Percentiles rank a stretch among this genome's conserved stretches.
Evolutionary conservation across 2,113 vertebrate genomes (phyloP).

Genomic region (Mastomys natalensis): DNA sequence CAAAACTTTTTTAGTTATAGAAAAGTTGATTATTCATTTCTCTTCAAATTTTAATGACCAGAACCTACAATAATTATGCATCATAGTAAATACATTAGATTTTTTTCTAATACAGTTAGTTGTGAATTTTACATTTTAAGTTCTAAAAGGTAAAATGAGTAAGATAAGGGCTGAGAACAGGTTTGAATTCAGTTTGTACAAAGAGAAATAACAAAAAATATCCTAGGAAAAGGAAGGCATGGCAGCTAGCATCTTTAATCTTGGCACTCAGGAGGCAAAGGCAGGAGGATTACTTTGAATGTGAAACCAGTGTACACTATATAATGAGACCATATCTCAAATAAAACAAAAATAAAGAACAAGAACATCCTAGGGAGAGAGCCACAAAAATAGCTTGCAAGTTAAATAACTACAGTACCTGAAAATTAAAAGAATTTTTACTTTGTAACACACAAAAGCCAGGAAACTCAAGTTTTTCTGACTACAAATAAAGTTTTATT

Average conservation of each 20-base stretch:
- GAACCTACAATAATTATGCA: background rate
- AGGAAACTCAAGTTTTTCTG: conserved; percentile 16
- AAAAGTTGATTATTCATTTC: too few species aligned
- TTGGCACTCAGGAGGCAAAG: background rate
- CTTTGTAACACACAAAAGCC: conserved; percentile 36
- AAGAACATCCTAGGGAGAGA: background rate
- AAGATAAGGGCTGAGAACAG: background rate
- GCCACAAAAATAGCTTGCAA: background rate
- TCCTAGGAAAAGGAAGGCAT: background rate
- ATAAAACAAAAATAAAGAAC: too few species aligned
- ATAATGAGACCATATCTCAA: too few species aligned
- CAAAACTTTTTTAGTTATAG: too few species aligned
- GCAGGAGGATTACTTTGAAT: too few species aligned
- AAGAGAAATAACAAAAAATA: conserved; percentile 29
- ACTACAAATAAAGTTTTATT: background rate
- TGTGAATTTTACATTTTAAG: conserved; percentile 39
- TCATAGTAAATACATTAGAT: background rate
- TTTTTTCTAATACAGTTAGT: conserved; percentile 10
- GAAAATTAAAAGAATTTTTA: background rate
- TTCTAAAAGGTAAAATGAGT: conserved; percentile 41
- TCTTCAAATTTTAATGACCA: too few species aligned
- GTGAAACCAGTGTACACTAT: too few species aligned
- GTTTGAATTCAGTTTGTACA: conserved; percentile 24
- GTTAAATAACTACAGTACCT: background rate
- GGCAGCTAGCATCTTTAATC: background rate